These are phyloP conservation scores for Hyposoter dolosus DNA, from an alignment of 2,888 invertebrate species.

Conservation along the genomic window DNA sequence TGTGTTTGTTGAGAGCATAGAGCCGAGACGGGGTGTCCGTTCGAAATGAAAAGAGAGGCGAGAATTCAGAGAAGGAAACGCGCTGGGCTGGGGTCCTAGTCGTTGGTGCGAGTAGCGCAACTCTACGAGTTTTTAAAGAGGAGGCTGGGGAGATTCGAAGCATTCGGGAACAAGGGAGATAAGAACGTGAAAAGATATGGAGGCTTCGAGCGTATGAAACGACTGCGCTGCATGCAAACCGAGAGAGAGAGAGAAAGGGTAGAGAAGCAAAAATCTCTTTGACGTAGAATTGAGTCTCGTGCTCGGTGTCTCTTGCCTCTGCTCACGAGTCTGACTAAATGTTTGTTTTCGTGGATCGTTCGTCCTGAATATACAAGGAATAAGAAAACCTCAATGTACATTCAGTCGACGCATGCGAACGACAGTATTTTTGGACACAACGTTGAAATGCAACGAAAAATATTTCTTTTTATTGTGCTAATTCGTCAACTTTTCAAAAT, in stretches of 20 bases:
- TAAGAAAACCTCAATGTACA: not conserved
- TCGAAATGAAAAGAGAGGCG: conserved; percentile 22
- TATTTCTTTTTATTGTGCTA: no score
- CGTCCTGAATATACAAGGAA: not conserved
- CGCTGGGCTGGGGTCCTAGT: no score
- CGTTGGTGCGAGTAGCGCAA: not conserved
- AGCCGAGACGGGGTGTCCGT: conserved; percentile 7
- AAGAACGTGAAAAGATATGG: conserved; percentile 17
- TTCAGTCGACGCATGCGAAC: no score
- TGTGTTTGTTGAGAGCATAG: not conserved
- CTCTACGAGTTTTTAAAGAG: not conserved
- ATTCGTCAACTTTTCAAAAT: no score
- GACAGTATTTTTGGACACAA: no score
- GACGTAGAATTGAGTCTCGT: not conserved
- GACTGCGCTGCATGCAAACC: no score
- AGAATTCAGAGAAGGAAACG: no score
- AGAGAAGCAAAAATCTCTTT: not conserved
- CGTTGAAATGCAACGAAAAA: no score
- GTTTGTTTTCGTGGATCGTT: conserved; percentile 12
- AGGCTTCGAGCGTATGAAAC: not conserved
- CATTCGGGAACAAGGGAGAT: conserved; percentile 2
- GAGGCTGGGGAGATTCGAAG: not conserved
- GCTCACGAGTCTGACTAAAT: conserved; percentile 37
- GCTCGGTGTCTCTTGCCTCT: not conserved
- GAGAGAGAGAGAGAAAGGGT: no score